Base-by-base conservation (phyloP, 2,113 vertebrate species). In the Menidia beryllina region DNA sequence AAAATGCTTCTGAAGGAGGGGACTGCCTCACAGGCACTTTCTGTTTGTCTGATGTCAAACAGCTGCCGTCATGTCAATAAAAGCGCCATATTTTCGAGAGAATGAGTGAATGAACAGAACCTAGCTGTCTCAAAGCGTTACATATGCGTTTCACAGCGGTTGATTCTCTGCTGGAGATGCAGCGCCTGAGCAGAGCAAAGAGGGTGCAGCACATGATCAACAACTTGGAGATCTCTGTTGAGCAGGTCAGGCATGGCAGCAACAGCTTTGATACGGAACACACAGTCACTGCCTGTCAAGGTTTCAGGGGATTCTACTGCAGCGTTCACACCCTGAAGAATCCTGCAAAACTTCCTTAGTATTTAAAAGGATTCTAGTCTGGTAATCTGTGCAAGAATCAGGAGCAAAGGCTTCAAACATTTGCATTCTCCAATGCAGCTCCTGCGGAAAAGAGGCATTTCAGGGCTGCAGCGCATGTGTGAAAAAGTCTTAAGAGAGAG, bases 11-110 rank as follows among this genome's bases (percentile, higher is more conserved):
- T 41, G 14, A 41, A 45, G 41, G 41, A 45, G 41, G 5, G 17
- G 41, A 43, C 41, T 45, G 17, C 17, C n/a, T 17, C 41, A 45
- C 41, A 45, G 17, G 41, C 17, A 45, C 15, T 45, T 45, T 3
- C 15, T 19, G 10, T 65, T 27, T 57, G 25, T 34, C 23, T 19
- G 12, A 48, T n/a, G 30, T 26, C 52, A 58, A 76, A 68, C 36
- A 45, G 41, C 41, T 45, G 41, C 15, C n/a, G 41, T 45, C 41
- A 45, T 14, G 41, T 45, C 41, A 45, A 36, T 26, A 26, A 59
- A 43, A 13, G 20, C 20, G 4, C 30, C 19, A 7, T 2, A 4
- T 38, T 14, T 11, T 25, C 38, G 25, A 9, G 39, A 41, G 10
- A 59, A 59, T 59, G 56, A 19, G 56, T 24, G 14, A 20, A 23